Evolutionary conservation across 2,797 vertebrate genomes (phyloP), one percentile per base, ranked within the genome.

Genomic region (Lycodopsis pacificus): DNA sequence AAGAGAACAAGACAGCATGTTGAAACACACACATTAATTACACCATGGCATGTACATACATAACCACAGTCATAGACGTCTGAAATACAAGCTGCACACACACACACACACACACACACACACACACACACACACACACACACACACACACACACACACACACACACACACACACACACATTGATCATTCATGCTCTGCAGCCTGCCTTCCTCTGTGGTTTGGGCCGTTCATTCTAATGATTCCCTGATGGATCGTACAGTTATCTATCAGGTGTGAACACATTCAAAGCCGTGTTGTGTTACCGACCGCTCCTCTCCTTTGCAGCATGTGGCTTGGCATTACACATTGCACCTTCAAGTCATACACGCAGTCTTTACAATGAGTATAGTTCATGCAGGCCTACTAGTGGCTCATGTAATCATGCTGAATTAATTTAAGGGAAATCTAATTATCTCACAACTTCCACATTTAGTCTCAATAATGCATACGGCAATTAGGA

Each of bases 1-100:
- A 34, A 20, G 19, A 58, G 30, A 58, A 71, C 36, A 71, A 61
- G 56, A 11, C 38, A 27, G 25, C 70, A 73, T 63, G 51, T 36
- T 72, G n/a, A 22, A 42, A 73, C 40, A 66, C 34, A 77, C 42
- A 73, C 32, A 75, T 62, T 34, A 65, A 75, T 58, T 53, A 76
- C 56, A 42, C 27, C 44, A 65, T 48, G 8, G 13, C 27, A 27
- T 61, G 42, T n/a, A 63, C 63, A 54, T 20, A 61, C 44, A 68
- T 44, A 56, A 27, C 22, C 44, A 40, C 53, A 49, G 53, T 25
- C 27, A 46, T 4, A 12, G 11, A 49, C 4, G 34, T 64, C 25
- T 49, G 54, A 57, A 68, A 63, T 74, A 79, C 48, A 81, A 68
- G 58, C 19, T 58, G 12, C 44, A 56, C 17, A 22, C 32, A 81